Base-by-base conservation (phyloP, 2,113 vertebrate genomes). In the Cariama cristata region DNA sequence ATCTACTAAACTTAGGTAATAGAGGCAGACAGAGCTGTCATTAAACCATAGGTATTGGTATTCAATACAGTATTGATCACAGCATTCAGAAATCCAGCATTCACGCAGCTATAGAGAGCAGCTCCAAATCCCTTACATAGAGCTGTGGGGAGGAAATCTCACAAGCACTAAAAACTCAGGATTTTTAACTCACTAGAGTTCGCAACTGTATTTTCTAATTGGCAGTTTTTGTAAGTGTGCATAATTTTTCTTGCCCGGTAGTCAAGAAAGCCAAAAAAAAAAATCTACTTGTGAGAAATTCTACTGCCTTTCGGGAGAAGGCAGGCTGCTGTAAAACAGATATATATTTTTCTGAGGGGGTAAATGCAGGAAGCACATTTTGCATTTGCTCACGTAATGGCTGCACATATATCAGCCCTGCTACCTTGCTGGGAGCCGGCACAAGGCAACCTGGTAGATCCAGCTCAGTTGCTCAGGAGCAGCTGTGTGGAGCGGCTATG, bases 41-140 rank as follows among this genome's bases (percentile, higher is more conserved):
- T 91, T 81, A 90, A 77, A 52, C 40, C 77, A 52, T 30, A 81
- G 73, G 23, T 74, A 87, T 93, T 0, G n/a, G 47, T 91, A 75
- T 85, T 96, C 93, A 75, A 85, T 95, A 30, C 8, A 35, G 49
- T 63, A 96, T 87, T 81, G 94, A 95, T 47, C 64, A 83, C 49
- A 38, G 75, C 23, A 90, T 83, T 90, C 79, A 93, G 83, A 83
- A 89, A 91, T 79, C 86, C 82, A 87, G 71, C 8, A 3, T 95
- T 88, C 75, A 69, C 75, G 24, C 73, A 85, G 69, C 88, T 47
- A 2, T 21, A 79, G 53, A 55, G 35, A 82, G 30, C 91, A 91
- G 40, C 53, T 94, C 53, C 53, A 66, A 86, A 95, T 68, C 64
- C 53, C 58, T 67, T 59, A 64, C 52, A 63, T 6, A 56, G 79